Evolutionary conservation across 2,113 vertebrate genomes (phyloP).

Genomic region (Grantiella picta): DNA sequence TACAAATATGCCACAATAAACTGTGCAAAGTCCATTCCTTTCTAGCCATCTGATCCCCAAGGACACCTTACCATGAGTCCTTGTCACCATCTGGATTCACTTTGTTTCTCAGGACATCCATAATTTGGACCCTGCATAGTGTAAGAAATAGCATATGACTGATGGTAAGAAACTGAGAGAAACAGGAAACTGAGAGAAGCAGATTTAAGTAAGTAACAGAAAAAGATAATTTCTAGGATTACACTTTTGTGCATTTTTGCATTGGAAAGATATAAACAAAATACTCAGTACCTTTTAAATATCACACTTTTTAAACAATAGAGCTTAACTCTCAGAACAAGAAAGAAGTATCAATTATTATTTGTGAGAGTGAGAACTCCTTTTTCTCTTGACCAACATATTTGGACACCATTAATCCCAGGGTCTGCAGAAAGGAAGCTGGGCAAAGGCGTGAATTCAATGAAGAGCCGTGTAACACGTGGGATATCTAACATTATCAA

Average conservation of each 20-base stretch:
- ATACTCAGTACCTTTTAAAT: neutral
- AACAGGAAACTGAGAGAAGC: neutral
- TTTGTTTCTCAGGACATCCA: conserved; percentile 18
- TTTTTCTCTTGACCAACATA: neutral
- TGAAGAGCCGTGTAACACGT: neutral
- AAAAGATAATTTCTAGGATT: neutral
- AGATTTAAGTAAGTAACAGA: neutral
- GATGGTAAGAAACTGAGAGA: neutral
- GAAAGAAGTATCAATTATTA: neutral
- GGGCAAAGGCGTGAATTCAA: neutral
- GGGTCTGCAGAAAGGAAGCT: neutral
- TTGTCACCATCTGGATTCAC: neutral
- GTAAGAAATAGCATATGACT: neutral
- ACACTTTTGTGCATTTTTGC: neutral
- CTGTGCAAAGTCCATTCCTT: neutral
- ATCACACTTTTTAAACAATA: neutral
- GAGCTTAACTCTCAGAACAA: neutral
- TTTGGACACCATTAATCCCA: neutral
- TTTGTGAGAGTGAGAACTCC: neutral
- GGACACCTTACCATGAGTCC: conserved; percentile 44
- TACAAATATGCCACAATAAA: neutral
- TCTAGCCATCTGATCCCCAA: neutral
- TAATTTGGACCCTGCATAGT: conserved; percentile 42
- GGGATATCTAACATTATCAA: rapidly evolving
- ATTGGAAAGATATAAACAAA: neutral